Evolutionary conservation across 2,797 vertebrate species (phyloP).

Genomic region (Anguilla megastoma): DNA sequence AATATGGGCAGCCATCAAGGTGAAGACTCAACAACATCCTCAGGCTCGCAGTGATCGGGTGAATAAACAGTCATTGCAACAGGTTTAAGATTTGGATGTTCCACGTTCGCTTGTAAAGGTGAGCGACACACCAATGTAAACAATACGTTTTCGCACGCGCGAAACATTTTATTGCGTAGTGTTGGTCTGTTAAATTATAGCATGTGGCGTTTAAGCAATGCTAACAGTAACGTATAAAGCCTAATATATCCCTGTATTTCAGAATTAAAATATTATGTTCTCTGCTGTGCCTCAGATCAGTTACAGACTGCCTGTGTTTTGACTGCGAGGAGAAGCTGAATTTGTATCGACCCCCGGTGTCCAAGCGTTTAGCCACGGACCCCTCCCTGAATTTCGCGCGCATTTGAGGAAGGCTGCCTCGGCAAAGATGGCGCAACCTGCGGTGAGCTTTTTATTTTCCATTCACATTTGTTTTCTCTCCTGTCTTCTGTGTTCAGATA

Average conservation of each 20-base stretch:
- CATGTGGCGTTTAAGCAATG: not conserved
- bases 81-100: not conserved
- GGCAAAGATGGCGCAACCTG: not conserved
- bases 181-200: not conserved
- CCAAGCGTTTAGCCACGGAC: not conserved
- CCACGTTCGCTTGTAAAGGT: not conserved
- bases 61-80: not conserved
- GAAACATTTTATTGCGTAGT: too few relatives aligned
- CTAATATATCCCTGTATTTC: not conserved
- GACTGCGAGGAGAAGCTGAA: not conserved
- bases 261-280: not conserved
- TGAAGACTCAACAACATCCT: not conserved
- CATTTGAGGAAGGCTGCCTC: not conserved
- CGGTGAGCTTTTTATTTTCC: not conserved
- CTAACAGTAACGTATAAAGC: not conserved
- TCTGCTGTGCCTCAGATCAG: not conserved
- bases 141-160: too few relatives aligned
- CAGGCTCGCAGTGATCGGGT: not conserved
- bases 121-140: not conserved
- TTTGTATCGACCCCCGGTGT: not conserved
- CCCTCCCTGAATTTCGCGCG: not conserved
- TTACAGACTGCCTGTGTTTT: not conserved
- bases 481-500: not conserved
- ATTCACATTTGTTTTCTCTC: not conserved
- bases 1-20: not conserved